Conservation (phyloP, 2,888 invertebrate genomes). For the Aphidoletes aphidimyza region DNA sequence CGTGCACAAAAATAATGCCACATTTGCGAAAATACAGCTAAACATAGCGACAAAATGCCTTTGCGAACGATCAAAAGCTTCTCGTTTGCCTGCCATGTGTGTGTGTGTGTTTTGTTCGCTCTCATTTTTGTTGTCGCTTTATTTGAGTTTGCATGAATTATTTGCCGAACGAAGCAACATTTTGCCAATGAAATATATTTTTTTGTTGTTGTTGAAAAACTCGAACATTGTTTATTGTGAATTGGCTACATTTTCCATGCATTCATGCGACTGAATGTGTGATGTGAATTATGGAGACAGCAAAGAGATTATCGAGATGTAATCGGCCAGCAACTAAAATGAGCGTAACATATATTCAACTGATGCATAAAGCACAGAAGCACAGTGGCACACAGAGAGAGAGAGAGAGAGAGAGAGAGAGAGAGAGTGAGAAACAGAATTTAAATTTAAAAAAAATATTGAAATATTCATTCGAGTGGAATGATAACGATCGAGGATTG, state of each 20-base stretch:
- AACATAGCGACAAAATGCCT: background rate
- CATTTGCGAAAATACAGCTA: background rate
- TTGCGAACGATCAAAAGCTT: background rate
- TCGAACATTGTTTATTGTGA: slow-evolving; percentile 3
- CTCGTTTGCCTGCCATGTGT: background rate
- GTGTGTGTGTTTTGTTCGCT: background rate
- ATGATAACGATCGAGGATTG: slow-evolving; percentile 49
- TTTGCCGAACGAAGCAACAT: background rate
- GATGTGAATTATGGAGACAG: slow-evolving; percentile 37
- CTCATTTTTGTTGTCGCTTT: background rate
- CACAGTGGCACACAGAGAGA: background rate
- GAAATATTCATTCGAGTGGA: slow-evolving; percentile 49
- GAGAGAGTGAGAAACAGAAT: background rate
- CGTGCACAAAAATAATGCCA: slow-evolving; percentile 3
- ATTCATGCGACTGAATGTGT: background rate
- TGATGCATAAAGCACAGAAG: background rate
- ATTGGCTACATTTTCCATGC: slow-evolving; percentile 19
- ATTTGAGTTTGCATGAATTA: background rate
- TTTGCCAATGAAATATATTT: too few species aligned
- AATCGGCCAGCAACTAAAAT: background rate
- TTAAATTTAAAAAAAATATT: background rate
- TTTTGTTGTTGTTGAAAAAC: too few species aligned
- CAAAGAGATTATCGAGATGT: slow-evolving; percentile 43
- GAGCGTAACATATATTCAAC: too few species aligned
- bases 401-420: background rate